Conservation (phyloP, 2,888 invertebrate species). For the Graphium colonna region DNA sequence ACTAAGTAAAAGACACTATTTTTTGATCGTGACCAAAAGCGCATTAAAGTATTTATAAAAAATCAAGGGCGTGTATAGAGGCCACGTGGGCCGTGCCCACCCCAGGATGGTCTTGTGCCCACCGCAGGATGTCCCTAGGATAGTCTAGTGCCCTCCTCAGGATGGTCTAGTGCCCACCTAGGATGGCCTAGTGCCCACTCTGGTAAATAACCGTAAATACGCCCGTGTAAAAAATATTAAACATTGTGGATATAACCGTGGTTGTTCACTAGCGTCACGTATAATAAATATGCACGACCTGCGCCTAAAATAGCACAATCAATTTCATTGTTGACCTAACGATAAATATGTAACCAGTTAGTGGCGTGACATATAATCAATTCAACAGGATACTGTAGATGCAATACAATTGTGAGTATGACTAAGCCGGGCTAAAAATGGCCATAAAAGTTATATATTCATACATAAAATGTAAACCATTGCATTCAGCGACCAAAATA, state of each 20-base stretch:
- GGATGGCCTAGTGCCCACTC: too few species aligned
- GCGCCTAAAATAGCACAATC: background rate
- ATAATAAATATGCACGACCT: background rate
- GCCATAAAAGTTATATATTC: background rate
- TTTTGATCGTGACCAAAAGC: background rate
- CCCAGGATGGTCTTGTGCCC: too few species aligned
- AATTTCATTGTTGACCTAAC: slow-evolving; percentile 1
- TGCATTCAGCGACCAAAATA: background rate
- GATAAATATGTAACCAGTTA: background rate
- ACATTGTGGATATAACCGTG: background rate
- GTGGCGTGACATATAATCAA: slow-evolving; percentile 6
- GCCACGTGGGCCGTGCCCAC: too few species aligned
- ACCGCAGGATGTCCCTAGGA: too few species aligned
- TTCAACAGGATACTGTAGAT: slow-evolving; percentile 13
- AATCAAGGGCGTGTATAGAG: too few species aligned
- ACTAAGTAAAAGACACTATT: background rate
- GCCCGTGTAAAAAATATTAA: background rate
- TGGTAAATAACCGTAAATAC: too few species aligned
- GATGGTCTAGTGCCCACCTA: too few species aligned
- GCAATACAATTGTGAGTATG: slow-evolving; percentile 1
- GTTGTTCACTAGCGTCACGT: background rate
- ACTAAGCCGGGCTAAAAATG: slow-evolving; percentile 12
- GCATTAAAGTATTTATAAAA: background rate
- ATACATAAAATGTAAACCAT: background rate
- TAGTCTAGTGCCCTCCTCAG: too few species aligned